Conservation (phyloP, 2,113 vertebrate species). For the Indri indri region DNA sequence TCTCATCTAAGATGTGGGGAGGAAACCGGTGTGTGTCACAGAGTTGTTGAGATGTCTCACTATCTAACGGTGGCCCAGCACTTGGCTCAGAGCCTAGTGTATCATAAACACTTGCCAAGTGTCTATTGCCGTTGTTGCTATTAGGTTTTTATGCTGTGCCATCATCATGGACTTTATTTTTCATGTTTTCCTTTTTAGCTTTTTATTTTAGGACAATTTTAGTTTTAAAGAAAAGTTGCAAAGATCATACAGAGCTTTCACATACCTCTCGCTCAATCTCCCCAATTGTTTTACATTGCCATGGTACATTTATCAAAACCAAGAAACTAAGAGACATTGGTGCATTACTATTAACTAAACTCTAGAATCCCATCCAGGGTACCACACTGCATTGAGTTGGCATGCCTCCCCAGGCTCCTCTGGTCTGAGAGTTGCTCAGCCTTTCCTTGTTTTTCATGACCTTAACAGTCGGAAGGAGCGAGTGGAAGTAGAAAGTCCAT, state of each 20-base stretch:
- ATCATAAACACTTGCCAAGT: not conserved
- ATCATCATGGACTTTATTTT: not conserved
- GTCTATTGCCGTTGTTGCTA: not conserved
- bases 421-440: not conserved
- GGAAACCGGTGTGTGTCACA: not conserved
- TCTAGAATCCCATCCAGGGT: not conserved
- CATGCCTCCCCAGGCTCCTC: not conserved
- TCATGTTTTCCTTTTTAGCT: not conserved
- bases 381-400: not conserved
- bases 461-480: not conserved
- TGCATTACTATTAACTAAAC: not conserved
- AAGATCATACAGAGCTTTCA: not conserved
- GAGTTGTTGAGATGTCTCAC: not conserved
- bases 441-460: not conserved
- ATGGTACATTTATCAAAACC: not conserved
- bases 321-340: not conserved
- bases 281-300: not conserved
- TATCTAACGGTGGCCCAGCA: not conserved
- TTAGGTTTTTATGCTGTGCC: not conserved
- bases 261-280: not conserved
- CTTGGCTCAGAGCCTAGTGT: accelerated
- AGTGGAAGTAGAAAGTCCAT: not conserved
- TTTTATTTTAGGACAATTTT: not conserved
- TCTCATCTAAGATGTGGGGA: not conserved
- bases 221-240: constrained; percentile 7